These are phyloP conservation scores for Sphaeramia orbicularis DNA, from an alignment of 2,797 vertebrate species.

Conservation along the genomic window DNA sequence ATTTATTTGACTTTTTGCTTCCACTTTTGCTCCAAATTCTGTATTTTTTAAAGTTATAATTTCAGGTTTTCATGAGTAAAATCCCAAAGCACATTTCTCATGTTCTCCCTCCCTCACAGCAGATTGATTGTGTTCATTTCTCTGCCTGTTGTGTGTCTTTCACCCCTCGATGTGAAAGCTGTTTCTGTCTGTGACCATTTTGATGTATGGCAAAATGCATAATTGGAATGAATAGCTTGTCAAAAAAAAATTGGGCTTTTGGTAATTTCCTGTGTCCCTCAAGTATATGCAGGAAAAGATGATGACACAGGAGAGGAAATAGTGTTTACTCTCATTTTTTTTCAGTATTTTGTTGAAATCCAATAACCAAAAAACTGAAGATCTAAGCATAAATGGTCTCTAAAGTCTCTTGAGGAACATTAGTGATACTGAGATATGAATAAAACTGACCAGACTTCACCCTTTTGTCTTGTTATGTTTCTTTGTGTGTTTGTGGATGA, in stretches of 20 bases:
- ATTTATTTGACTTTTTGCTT: not conserved
- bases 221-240: slow-evolving; percentile 64
- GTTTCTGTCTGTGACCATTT: slow-evolving; percentile 27
- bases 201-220: slow-evolving; percentile 33
- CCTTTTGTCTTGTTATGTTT: slow-evolving; percentile 17
- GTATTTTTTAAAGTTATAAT: not conserved
- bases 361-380: not conserved
- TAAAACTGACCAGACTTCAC: not conserved
- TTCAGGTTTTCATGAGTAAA: not conserved
- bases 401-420: too few relatives aligned
- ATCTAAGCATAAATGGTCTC: too few relatives aligned
- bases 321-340: slow-evolving; percentile 14
- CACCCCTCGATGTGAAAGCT: slow-evolving; percentile 3
- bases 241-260: slow-evolving; percentile 30
- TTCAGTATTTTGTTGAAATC: not conserved
- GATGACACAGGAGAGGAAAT: slow-evolving; percentile 14
- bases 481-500: slow-evolving; percentile 31
- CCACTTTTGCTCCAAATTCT: not conserved
- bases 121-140: slow-evolving; percentile 1
- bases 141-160: slow-evolving; percentile 10
- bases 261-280: slow-evolving; percentile 55
- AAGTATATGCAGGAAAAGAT: slow-evolving; percentile 37
- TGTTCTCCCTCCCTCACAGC: not conserved
- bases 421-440: too few relatives aligned
- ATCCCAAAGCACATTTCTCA: not conserved